These are phyloP conservation scores for Augochlora pura DNA, from an alignment of 1,140 invertebrate species.

Conservation along the genomic window DNA sequence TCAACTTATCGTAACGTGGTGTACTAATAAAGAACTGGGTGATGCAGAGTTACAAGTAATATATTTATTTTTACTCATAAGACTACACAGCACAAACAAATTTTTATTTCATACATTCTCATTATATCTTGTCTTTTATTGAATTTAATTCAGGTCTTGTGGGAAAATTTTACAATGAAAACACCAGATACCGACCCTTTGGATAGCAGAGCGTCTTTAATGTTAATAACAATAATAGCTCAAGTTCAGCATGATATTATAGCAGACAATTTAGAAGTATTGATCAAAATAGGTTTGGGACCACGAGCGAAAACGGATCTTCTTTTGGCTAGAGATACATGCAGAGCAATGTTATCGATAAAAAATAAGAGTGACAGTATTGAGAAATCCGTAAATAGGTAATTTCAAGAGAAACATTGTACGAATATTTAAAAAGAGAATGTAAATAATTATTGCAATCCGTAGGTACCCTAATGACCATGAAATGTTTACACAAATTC, in stretches of 20 bases:
- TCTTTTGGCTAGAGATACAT: conserved; percentile 82
- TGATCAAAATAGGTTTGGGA: conserved; percentile 82
- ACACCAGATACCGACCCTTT: conserved; percentile 84
- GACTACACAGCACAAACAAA: not conserved
- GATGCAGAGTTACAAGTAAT: conserved; percentile 77
- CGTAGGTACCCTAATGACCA: conserved; percentile 80
- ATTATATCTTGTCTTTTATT: not conserved
- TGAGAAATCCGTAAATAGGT: conserved; percentile 66
- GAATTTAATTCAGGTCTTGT: conserved; percentile 84
- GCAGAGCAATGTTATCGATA: conserved; percentile 82
- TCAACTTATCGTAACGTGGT: conserved; percentile 85
- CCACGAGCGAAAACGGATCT: conserved; percentile 79
- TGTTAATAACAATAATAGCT: conserved; percentile 88
- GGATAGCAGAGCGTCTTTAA: conserved; percentile 86
- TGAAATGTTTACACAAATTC: conserved; percentile 81
- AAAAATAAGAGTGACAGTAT: conserved; percentile 64
- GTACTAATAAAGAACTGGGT: conserved; percentile 82
- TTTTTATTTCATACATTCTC: no score
- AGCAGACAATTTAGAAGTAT: conserved; percentile 82
- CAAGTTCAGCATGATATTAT: conserved; percentile 81
- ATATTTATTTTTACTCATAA: not conserved
- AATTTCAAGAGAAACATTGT: conserved; percentile 3
- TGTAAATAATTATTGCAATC: conserved; percentile 50
- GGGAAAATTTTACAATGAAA: conserved; percentile 90
- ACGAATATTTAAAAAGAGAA: conserved; percentile 17